These are phyloP conservation scores for Astropecten irregularis DNA, from an alignment of 53 echinoderm and acorn worm genomes.

Conservation along the genomic window DNA sequence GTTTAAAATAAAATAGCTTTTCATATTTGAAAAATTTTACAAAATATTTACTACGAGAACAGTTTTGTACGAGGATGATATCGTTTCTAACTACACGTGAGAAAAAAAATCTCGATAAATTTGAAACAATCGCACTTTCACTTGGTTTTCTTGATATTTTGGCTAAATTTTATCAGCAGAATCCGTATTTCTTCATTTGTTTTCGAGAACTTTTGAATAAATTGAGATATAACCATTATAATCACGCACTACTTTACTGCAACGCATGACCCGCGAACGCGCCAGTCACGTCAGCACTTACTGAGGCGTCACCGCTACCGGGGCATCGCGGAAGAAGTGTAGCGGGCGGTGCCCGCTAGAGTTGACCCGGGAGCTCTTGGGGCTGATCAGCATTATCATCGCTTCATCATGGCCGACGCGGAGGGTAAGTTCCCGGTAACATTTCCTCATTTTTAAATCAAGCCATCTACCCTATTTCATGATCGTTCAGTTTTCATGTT, in stretches of 20 bases:
- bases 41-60: too few relatives aligned
- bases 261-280: conserved; percentile 55
- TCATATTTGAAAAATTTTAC: too few relatives aligned
- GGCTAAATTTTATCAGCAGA: background rate
- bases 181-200: background rate
- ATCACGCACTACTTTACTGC: conserved; percentile 45
- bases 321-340: conserved; percentile 80
- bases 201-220: background rate
- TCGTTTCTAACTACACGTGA: conserved; percentile 43
- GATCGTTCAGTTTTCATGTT: background rate
- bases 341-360: conserved; percentile 75
- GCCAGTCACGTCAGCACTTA: conserved; percentile 55
- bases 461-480: conserved; percentile 4
- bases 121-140: conserved; percentile 48
- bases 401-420: conserved; percentile 59
- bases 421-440: conserved; percentile 56
- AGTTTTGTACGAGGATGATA: conserved; percentile 48
- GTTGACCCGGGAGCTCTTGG: conserved; percentile 83
- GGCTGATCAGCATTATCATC: conserved; percentile 59
- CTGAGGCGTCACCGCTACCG: conserved; percentile 54
- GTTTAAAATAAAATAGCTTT: too few relatives aligned
- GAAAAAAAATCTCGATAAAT: conserved; percentile 30
- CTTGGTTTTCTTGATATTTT: conserved; percentile 10
- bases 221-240: background rate
- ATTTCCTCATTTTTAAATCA: conserved; percentile 36